These are phyloP conservation scores for Hypocryptadius cinnamomeus DNA, from an alignment of 2,113 vertebrate genomes.

Conservation along the genomic window DNA sequence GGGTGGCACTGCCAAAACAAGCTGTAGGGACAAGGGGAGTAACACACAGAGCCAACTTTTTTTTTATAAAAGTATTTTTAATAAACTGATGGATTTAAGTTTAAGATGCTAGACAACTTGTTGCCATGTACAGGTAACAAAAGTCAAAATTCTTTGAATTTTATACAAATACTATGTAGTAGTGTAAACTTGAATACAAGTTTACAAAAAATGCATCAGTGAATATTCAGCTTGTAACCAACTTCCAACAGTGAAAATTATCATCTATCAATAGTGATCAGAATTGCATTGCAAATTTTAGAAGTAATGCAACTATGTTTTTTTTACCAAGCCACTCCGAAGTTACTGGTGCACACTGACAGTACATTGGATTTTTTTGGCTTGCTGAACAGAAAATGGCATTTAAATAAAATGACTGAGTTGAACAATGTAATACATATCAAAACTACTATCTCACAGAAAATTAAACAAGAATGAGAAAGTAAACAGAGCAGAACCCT, in stretches of 20 bases:
- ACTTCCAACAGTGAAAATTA: conserved; percentile 44
- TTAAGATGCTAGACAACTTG: conserved; percentile 70
- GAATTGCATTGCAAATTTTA: conserved; percentile 46
- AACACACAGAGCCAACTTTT: not conserved
- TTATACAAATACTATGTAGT: conserved; percentile 74
- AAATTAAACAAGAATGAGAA: conserved; percentile 37
- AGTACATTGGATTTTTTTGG: conserved; percentile 56
- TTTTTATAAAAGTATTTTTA: conserved; percentile 79
- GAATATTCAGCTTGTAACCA: conserved; percentile 64
- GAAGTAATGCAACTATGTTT: conserved; percentile 17
- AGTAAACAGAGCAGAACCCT: conserved; percentile 61
- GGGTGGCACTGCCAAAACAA: not conserved
- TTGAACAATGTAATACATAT: conserved; percentile 11
- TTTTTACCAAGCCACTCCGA: conserved; percentile 26
- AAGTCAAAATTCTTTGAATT: conserved; percentile 74
- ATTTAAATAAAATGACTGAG: conserved; percentile 35
- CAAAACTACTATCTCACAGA: conserved; percentile 41
- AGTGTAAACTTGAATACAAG: conserved; percentile 65
- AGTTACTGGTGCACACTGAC: conserved; percentile 11
- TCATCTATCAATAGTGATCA: conserved; percentile 16
- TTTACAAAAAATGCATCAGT: conserved; percentile 67
- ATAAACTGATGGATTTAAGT: conserved; percentile 79
- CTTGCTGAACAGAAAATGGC: conserved; percentile 56
- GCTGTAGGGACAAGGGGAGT: not conserved
- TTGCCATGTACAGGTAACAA: conserved; percentile 75